A percentile compares a stretch with the other conserved stretches of the same genome.
Evolutionary conservation across 2,113 vertebrate genomes (phyloP).

Genomic region (Rhadina sibilatrix): DNA sequence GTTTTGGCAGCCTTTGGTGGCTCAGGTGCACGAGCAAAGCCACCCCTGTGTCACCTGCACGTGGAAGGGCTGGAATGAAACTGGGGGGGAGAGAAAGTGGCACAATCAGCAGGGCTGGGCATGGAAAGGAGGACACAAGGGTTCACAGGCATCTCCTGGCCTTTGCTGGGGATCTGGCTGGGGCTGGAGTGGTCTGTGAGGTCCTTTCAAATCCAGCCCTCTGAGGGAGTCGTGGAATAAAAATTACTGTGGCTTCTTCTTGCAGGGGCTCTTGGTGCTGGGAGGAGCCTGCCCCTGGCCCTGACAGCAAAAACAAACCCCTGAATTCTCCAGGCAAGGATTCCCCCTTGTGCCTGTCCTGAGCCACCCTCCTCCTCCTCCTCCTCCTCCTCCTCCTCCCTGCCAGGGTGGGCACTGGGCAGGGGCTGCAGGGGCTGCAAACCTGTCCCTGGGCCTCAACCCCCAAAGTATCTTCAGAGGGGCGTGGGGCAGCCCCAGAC

Average conservation of each 20-base stretch:
- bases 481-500: not conserved
- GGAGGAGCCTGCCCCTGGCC: not conserved
- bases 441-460: not conserved
- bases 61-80: not conserved
- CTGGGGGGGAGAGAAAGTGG: fast-evolving
- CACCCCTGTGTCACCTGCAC: fast-evolving
- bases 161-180: not conserved
- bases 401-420: not conserved
- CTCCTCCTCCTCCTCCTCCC: not conserved
- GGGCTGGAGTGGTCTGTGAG: not conserved
- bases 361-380: not conserved
- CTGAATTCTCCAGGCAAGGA: not conserved
- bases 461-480: not conserved
- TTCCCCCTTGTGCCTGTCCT: not conserved
- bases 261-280: not conserved
- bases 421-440: not conserved
- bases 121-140: fast-evolving
- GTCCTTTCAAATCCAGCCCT: not conserved
- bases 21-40: not conserved
- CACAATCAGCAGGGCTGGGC: not conserved
- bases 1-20: not conserved
- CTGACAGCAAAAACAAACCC: not conserved
- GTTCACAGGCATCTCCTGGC: fast-evolving
- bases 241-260: not conserved
- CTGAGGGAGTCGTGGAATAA: not conserved